Evolutionary conservation across 1,140 invertebrate genomes (phyloP), one percentile per base, ranked within the genome.

Genomic region (Caenorhabditis briggsae): DNA sequence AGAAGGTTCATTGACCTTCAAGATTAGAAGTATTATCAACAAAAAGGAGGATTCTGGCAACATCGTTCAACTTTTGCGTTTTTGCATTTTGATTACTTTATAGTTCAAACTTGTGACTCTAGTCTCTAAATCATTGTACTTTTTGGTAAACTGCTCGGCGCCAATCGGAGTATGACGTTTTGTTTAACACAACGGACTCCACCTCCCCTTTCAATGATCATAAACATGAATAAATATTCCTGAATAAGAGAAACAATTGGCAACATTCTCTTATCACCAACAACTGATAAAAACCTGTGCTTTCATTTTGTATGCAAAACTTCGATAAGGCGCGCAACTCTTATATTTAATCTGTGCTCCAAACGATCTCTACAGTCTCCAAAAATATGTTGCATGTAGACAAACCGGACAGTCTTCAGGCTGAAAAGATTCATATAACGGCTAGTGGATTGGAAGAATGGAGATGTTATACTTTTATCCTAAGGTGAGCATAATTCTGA

Each of bases 351-450:
- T n/a, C 56, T n/a, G 18, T 58, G 12, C 56, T 33, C 50, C 11
- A 25, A 61, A 33, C 20, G 23, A 33, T 25, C 11, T 11, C 3
- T 12, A 9, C n/a, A 25, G 20, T 25, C 9, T 3, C 9, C 20
- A 11, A 5, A 61, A 5, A 23, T 1, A 61, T 61, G 59, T 25
- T 61, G 59, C 70, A 50, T 53, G 46, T 78, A 7, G 43, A 78
- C 11, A 78, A 78, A 50, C 46, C 53, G 70, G 70, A 78, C n/a
- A 78, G 70, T 50, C 20, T 53, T 1, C 70, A 78, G 46, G 20
- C 70, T 0, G 70, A 78, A 20, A 78, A 78, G n/a, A n/a, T 78
- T 48, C 43, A 78, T 78, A 78, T 78, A 11, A 41, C n/a, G 12
- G 70, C 70, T 5, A 23, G 6, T 23, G 43, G n/a, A 11, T 23